These are phyloP conservation scores for Xestia ashworthii DNA, from an alignment of 2,888 invertebrate genomes.

Conservation along the genomic window DNA sequence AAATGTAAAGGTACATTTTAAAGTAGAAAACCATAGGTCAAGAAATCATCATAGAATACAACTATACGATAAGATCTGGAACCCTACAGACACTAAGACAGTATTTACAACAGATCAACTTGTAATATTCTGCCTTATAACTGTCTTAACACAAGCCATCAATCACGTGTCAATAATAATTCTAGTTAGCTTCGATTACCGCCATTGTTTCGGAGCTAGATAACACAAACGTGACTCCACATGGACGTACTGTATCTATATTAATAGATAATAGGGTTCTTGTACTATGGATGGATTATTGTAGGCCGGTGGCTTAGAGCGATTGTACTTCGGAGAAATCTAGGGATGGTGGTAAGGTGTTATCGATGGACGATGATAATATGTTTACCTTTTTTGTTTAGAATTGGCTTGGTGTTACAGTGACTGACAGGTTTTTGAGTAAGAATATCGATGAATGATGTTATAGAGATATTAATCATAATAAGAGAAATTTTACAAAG, in stretches of 20 bases:
- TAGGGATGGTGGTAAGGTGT: background rate
- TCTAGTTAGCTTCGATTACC: constrained; percentile 48
- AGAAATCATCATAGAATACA: background rate
- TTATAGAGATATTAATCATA: background rate
- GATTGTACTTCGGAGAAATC: constrained; percentile 43
- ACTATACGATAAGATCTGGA: background rate
- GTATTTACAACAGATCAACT: constrained; percentile 17
- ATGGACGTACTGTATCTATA: constrained; percentile 49
- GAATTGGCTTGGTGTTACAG: background rate
- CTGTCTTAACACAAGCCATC: constrained; percentile 27
- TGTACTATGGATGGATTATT: constrained; percentile 34
- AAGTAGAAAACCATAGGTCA: background rate
- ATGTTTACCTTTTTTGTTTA: constrained; percentile 22
- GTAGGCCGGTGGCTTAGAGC: constrained; percentile 6
- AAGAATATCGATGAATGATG: background rate
- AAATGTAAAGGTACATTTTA: background rate
- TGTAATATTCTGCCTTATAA: constrained; percentile 10
- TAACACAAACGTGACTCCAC: constrained; percentile 60
- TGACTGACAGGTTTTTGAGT: background rate
- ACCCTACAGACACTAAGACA: background rate
- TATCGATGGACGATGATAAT: background rate
- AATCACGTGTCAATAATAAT: constrained; percentile 56
- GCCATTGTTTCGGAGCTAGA: constrained; percentile 54
- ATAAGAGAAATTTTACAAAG: background rate
- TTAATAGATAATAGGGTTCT: constrained; percentile 35